A percentile compares a stretch with the other conserved stretches of the same genome.
Evolutionary conservation across 2,113 vertebrate genomes (phyloP).

Genomic region (Polypterus bichir): DNA sequence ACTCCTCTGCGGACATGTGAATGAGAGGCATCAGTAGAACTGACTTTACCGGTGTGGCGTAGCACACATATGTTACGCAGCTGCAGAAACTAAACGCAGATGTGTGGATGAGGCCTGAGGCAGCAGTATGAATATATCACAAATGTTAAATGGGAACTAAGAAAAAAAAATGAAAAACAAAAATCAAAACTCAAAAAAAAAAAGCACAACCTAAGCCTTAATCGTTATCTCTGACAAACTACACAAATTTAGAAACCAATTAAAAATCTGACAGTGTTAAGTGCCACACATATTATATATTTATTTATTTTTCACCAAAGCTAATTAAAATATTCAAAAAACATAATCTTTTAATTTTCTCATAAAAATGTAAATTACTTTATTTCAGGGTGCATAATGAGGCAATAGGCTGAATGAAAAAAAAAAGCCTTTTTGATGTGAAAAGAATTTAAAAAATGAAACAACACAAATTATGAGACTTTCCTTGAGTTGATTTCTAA

Average conservation of each 20-base stretch:
- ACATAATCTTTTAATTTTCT: conserved; percentile 44
- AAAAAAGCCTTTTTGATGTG: conserved; percentile 19
- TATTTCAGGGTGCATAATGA: conserved; percentile 13
- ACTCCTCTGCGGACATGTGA: no score
- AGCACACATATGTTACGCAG: no score
- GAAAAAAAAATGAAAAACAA: no score
- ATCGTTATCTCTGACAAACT: no score
- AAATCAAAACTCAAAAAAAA: no score
- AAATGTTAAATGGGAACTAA: no score
- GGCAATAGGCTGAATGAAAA: conserved; percentile 22
- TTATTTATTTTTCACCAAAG: conserved; percentile 26
- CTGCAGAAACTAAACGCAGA: no score
- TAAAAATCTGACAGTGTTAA: conserved; percentile 39
- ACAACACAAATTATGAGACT: conserved; percentile 26
- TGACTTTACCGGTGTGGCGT: no score
- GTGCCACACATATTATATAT: conserved; percentile 17
- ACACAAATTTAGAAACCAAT: conserved; percentile 40
- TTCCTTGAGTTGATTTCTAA: conserved; percentile 18
- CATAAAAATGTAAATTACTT: conserved; percentile 48
- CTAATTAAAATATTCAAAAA: conserved; percentile 41
- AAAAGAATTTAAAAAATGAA: conserved; percentile 23
- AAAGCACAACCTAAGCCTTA: no score
- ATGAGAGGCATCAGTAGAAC: no score
- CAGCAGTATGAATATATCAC: no score
- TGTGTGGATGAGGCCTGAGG: no score